These are phyloP conservation scores for Corythornis vintsioides DNA, from an alignment of 2,113 vertebrate species.

Conservation along the genomic window DNA sequence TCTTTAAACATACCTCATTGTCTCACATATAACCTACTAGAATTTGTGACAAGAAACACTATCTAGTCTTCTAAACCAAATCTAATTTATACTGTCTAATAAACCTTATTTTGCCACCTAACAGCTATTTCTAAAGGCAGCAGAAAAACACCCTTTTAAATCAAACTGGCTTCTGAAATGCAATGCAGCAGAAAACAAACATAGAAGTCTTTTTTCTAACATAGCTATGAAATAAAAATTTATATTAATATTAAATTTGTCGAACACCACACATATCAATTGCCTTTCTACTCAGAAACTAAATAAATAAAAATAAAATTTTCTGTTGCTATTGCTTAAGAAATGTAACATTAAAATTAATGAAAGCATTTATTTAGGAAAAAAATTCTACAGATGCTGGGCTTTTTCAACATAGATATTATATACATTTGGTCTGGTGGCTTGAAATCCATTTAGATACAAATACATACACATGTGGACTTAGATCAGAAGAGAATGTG, in stretches of 20 bases:
- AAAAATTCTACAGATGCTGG: background rate
- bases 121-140: constrained; percentile 5
- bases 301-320: background rate
- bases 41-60: constrained; percentile 2
- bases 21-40: background rate
- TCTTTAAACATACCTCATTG: background rate
- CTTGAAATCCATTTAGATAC: background rate
- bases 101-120: background rate
- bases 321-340: background rate
- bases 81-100: background rate
- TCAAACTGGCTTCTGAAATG: background rate
- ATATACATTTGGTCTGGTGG: background rate
- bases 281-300: background rate
- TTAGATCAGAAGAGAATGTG: background rate
- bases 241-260: background rate
- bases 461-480: background rate
- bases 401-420: background rate
- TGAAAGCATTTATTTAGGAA: background rate
- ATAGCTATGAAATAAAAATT: background rate
- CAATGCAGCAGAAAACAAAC: background rate
- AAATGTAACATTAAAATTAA: background rate
- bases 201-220: background rate
- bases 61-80: constrained; percentile 4
- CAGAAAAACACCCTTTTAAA: background rate
- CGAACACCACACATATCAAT: background rate